A percentile compares a stretch with the other conserved stretches of the same genome.
phyloP scores from a whole-genome alignment of 53 echinoderm and acorn worm genomes.

The Paelopatides confundens region DNA sequence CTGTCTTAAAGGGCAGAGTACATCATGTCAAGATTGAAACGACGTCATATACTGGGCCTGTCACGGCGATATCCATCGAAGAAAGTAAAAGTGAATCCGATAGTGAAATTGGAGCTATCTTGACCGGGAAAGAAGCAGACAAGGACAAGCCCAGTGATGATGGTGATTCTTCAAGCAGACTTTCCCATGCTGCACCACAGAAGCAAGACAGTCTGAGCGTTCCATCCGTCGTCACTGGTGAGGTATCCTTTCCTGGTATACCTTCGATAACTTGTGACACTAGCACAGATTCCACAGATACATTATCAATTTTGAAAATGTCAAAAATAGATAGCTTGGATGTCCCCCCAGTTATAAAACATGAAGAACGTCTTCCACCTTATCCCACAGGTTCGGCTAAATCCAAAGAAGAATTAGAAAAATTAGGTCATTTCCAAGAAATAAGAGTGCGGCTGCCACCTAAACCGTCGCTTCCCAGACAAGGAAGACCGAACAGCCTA shows the following conservation, averaged over 20 bases:
- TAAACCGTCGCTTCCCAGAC: conserved; percentile 49
- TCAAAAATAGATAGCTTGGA: conserved; percentile 72
- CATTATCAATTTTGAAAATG: background rate
- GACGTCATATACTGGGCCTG: conserved; percentile 31
- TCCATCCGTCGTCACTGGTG: conserved; percentile 72
- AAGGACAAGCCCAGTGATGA: background rate
- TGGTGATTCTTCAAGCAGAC: conserved; percentile 37
- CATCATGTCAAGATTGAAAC: conserved; percentile 27
- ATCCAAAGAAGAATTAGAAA: background rate
- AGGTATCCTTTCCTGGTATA: conserved; percentile 68
- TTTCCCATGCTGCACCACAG: conserved; percentile 42
- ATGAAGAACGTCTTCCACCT: conserved; percentile 75
- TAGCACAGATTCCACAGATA: background rate
- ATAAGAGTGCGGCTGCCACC: conserved; percentile 53
- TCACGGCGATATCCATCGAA: conserved; percentile 26
- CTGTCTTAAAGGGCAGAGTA: conserved; percentile 32
- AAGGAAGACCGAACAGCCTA: conserved; percentile 76
- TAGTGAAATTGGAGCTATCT: conserved; percentile 10
- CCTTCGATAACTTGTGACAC: background rate
- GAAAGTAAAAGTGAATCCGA: conserved; percentile 42
- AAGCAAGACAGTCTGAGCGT: conserved; percentile 77
- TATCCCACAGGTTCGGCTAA: conserved; percentile 16
- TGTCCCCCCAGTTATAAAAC: conserved; percentile 71
- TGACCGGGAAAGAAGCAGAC: background rate
- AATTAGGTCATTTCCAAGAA: background rate